Conservation (phyloP, 2,797 vertebrate species). For the Knipowitschia caucasica region DNA sequence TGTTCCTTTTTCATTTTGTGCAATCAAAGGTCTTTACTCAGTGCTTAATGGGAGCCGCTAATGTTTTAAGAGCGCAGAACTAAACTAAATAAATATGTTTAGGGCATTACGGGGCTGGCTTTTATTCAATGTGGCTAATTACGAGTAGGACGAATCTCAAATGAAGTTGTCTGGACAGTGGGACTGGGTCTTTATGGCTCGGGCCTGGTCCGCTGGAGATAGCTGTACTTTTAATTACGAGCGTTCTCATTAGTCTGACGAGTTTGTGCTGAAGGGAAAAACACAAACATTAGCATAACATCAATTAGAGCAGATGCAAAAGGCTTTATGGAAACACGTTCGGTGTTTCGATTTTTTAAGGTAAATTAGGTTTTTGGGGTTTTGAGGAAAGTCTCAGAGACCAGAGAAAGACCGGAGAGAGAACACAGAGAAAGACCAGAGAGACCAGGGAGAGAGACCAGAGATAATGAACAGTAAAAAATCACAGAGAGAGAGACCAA, state of each 20-base stretch:
- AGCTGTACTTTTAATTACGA: constrained; percentile 67
- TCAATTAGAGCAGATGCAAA: constrained; percentile 34
- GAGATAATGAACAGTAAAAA: too few relatives aligned
- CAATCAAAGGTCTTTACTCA: constrained; percentile 10
- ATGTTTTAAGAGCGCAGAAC: neutral
- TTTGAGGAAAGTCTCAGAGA: too few relatives aligned
- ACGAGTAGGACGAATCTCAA: constrained; percentile 8
- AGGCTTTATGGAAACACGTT: neutral
- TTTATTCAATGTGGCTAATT: constrained; percentile 25
- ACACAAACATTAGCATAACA: constrained; percentile 48
- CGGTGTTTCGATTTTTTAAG: too few relatives aligned
- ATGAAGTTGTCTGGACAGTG: neutral
- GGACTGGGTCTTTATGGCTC: constrained; percentile 25
- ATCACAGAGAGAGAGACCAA: too few relatives aligned
- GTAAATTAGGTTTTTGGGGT: too few relatives aligned
- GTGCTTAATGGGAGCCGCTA: constrained; percentile 5
- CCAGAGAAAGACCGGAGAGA: too few relatives aligned
- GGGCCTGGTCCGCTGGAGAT: constrained; percentile 63
- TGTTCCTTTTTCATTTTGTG: constrained; percentile 7
- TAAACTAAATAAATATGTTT: constrained; percentile 1
- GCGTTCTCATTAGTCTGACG: constrained; percentile 62
- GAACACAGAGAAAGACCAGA: too few relatives aligned
- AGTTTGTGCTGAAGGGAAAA: constrained; percentile 54
- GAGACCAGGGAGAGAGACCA: too few relatives aligned
- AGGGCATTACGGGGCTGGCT: constrained; percentile 1